Evolutionary conservation across 2,113 vertebrate genomes (phyloP), one percentile per base, ranked within the genome.

Genomic region (Neoarius graeffei): DNA sequence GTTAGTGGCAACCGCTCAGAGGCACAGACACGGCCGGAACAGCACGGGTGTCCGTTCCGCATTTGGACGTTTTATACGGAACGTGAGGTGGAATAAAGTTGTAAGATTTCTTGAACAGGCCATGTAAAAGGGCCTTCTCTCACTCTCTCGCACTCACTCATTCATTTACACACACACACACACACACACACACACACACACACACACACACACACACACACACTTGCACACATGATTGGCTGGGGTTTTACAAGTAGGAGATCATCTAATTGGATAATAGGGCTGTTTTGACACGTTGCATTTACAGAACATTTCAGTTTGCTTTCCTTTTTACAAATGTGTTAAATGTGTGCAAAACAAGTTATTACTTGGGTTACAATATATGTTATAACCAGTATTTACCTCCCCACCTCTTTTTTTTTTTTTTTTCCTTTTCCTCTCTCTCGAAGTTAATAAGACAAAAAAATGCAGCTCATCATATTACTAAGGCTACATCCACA

Each of bases 231-330:
- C 67, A 85, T 50, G 35, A 30, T 81, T 73, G 54, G 54, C 50
- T 81, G 64, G 20, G 30, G 14, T 86, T 69, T 81, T 13, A 81
- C 50, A 73, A 71, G 81, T 42, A 85, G 52, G 52, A 85, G 69
- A 50, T 23, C 23, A 60, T 76, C 30, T 85, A 74, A 76, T 85
- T 85, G 69, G 56, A 48, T 85, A 27, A 64, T 60, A 42, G 50
- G n/a, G 13, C 84, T 5, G 1, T 25, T 59, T 74, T 73, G 19
- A 73, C 20, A 42, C 15, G 20, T 73, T 71, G n/a, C n/a, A 13
- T 27, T 27, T 25, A 27, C 23, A 7, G 20, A 50, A 42, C 14
- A 64, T 64, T 80, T 54, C 54, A 35, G 10, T 81, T 62, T 76
- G 23, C 13, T 30, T 64, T 62, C 23, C 25, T 57, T 20, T 73